Percentiles rank a stretch among this genome's conserved stretches.
These are phyloP conservation scores for Chaetogeoica ovagalla DNA, from an alignment of 2,888 invertebrate species.

Conservation along the genomic window DNA sequence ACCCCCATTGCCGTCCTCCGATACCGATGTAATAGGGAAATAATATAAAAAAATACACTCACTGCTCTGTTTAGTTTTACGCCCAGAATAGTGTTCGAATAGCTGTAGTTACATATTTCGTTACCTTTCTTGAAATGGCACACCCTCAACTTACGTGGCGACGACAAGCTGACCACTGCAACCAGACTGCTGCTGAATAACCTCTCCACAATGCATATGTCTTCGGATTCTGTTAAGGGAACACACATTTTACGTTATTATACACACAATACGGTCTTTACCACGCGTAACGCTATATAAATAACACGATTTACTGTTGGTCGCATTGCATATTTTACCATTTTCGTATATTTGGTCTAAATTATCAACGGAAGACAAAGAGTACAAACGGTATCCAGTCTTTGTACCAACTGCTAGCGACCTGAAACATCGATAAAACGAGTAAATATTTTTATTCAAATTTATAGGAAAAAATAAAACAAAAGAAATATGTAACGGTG, in stretches of 20 bases:
- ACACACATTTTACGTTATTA: background rate
- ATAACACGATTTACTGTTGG: background rate
- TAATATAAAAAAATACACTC: conserved; percentile 59
- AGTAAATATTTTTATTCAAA: background rate
- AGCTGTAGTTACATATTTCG: conserved; percentile 96
- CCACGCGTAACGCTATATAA: background rate
- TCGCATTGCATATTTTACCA: conserved; percentile 61
- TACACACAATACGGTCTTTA: no score
- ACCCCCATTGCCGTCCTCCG: no score
- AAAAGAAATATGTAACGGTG: no score
- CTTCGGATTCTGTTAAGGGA: conserved; percentile 67
- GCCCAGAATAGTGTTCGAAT: conserved; percentile 91
- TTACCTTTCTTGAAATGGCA: conserved; percentile 97
- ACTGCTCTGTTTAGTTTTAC: conserved; percentile 93
- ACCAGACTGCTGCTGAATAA: conserved; percentile 96
- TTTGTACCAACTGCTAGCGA: conserved; percentile 92
- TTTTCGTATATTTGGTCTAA: conserved; percentile 88
- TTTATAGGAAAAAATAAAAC: no score
- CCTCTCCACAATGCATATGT: conserved; percentile 89
- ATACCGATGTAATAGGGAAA: no score
- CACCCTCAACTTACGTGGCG: conserved; percentile 89
- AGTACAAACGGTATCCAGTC: conserved; percentile 86
- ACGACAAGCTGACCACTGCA: conserved; percentile 87
- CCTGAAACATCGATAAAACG: conserved; percentile 62
- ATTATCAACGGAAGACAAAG: conserved; percentile 79